Conservation (phyloP, 2,113 vertebrate species). For the Sylvilagus bachmani region DNA sequence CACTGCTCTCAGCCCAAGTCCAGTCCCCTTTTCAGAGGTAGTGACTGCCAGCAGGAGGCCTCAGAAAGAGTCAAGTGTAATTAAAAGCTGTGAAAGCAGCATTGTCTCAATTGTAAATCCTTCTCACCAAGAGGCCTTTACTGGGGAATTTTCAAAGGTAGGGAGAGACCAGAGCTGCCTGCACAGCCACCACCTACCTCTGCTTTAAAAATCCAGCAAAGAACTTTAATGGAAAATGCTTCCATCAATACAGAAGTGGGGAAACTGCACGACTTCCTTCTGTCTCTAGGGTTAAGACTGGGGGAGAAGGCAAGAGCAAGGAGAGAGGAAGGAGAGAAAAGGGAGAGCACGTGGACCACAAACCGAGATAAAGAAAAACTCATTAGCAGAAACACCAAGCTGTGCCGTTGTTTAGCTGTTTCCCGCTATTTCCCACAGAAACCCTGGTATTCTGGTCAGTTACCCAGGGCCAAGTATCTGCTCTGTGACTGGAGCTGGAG, state of each 20-base stretch:
- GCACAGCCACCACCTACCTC: neutral
- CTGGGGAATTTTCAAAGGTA: slow-evolving; percentile 51
- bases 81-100: slow-evolving; percentile 66
- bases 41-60: slow-evolving; percentile 52
- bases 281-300: neutral
- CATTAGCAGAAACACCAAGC: neutral
- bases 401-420: neutral
- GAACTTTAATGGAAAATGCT: neutral
- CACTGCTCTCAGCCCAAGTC: neutral
- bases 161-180: neutral
- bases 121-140: slow-evolving; percentile 50
- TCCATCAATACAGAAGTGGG: neutral
- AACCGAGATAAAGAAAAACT: neutral
- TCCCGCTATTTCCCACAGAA: neutral
- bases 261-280: neutral
- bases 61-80: slow-evolving; percentile 69
- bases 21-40: slow-evolving; percentile 41
- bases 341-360: neutral
- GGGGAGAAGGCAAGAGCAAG: neutral
- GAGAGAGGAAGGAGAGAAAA: neutral
- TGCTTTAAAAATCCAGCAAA: neutral
- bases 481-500: no score
- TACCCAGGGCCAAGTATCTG: neutral
- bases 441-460: neutral
- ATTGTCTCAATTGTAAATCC: slow-evolving; percentile 71